Evolutionary conservation across 2,888 invertebrate genomes (phyloP).

Genomic region (Drosophila differens): DNA sequence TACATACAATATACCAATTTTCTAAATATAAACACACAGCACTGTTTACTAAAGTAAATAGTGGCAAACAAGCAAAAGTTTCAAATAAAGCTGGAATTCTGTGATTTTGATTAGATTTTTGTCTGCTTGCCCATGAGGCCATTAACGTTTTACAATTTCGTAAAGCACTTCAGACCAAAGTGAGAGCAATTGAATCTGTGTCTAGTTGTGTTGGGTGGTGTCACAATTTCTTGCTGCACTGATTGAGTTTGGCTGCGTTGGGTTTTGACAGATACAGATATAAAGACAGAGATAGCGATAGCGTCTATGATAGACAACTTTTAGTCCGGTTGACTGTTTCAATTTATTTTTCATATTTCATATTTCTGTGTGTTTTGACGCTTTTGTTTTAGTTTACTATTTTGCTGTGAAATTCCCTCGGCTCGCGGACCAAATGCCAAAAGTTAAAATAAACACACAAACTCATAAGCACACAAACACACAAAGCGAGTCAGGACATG

Average conservation of each 20-base stretch:
- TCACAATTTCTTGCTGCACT: slow-evolving; percentile 36
- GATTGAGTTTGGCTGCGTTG: slow-evolving; percentile 47
- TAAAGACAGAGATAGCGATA: slow-evolving; percentile 7
- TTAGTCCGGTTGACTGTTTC: slow-evolving; percentile 56
- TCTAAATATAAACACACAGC: slow-evolving; percentile 3
- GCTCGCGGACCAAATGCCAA: slow-evolving; percentile 62
- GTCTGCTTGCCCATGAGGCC: slow-evolving; percentile 23
- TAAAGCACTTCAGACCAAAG: slow-evolving; percentile 53
- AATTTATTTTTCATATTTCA: slow-evolving; percentile 67
- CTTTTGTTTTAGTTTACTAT: slow-evolving; percentile 76
- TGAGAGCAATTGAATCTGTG: slow-evolving; percentile 74
- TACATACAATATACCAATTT: slow-evolving; percentile 3
- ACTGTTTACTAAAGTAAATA: slow-evolving; percentile 8
- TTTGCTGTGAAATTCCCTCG: slow-evolving; percentile 57
- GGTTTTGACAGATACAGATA: slow-evolving; percentile 23
- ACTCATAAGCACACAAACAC: slow-evolving; percentile 9
- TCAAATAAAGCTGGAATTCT: slow-evolving; percentile 17
- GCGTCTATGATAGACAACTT: slow-evolving; percentile 26
- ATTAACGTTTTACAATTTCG: slow-evolving; percentile 46
- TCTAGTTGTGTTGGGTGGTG: slow-evolving; percentile 36
- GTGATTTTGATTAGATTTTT: slow-evolving; percentile 9
- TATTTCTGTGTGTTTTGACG: slow-evolving; percentile 39
- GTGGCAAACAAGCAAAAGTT: slow-evolving; percentile 17
- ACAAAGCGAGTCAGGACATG: slow-evolving; percentile 39
- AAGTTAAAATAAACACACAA: slow-evolving; percentile 74